Base-by-base conservation (phyloP, 2,113 vertebrate genomes). In the Tricholaema leucomelas region DNA sequence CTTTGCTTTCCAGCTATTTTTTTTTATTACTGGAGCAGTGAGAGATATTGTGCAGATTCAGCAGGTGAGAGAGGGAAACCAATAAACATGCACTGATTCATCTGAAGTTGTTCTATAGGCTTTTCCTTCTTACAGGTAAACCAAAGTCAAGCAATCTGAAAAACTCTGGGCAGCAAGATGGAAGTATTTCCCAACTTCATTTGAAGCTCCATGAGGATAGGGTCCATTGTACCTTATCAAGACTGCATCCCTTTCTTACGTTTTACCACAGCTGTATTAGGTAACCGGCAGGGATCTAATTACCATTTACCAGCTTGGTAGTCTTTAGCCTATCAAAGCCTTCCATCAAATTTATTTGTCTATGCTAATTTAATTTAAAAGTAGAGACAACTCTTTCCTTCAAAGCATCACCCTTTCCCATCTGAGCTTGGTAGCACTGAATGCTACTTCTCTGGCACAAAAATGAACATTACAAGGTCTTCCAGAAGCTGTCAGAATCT, bases 211-310 rank as follows among this genome's bases (percentile, higher is more conserved):
- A 46, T 0, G 1, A 20, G 28, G 19, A 78, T 42, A 90, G 15
- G 6, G 8, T 71, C 14, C 12, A 4, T 16, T 55, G 36, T 18
- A 21, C 19, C 42, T 33, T 50, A 50, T 14, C 8, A 27, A 44
- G 42, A 42, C 0, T 0, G 28, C 50, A 85, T 81, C 36, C 30
- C 8, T 3, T 81, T 56, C 61, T 64, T 33, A 35, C 10, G 4
- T 78, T 75, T 81, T 61, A 50, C 27, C 78, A 16, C 31, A 78
- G 65, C n/a, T 33, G 24, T 8, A 19, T 15, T 58, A 42, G 38
- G n/a, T 59, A 79, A 31, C 15, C 61, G 33, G 18, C 13, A 54
- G 21, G 12, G 14, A 69, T 15, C 28, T 75, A 35, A 5, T 40
- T 31, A 71, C 33, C 28, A 15, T 69, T 84, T 61, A 65, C 50